Evolutionary conservation across 2,888 invertebrate species (phyloP).

Genomic region (Athripsodes cinereus): DNA sequence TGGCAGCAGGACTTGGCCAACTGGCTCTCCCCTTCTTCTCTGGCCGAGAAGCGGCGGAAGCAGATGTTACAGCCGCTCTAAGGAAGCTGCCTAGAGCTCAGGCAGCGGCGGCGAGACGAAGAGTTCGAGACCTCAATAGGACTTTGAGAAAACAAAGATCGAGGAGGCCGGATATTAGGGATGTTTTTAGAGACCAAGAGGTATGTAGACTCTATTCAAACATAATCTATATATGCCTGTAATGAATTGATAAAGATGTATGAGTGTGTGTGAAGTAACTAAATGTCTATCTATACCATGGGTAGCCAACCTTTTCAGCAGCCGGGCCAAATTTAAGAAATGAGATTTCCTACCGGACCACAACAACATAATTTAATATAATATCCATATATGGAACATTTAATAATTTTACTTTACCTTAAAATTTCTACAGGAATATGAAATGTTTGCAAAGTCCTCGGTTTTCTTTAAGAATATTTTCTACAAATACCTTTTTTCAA

Average conservation of each 20-base stretch:
- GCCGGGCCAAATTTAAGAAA: no score
- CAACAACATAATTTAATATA: no score
- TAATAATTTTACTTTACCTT: no score
- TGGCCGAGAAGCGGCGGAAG: conserved; percentile 60
- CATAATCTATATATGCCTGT: neutral
- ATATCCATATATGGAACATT: no score
- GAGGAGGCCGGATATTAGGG: conserved; percentile 71
- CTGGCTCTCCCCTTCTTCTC: conserved; percentile 65
- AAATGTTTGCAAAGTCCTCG: no score
- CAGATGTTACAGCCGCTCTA: conserved; percentile 57
- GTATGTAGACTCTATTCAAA: conserved; percentile 38
- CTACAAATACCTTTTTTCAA: no score
- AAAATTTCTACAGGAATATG: no score
- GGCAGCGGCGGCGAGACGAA: conserved; percentile 68
- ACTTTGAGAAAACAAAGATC: conserved; percentile 60
- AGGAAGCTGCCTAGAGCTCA: conserved; percentile 62
- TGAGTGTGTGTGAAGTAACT: neutral
- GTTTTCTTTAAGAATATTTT: no score
- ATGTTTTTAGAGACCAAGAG: conserved; percentile 78
- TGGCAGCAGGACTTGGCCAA: conserved; percentile 65
- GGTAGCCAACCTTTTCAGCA: no score
- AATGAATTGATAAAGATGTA: neutral
- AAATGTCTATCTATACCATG: neutral
- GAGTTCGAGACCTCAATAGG: conserved; percentile 70
- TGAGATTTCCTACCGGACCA: neutral